These are phyloP conservation scores for Tachina lurida DNA, from an alignment of 2,888 invertebrate species.

Conservation along the genomic window DNA sequence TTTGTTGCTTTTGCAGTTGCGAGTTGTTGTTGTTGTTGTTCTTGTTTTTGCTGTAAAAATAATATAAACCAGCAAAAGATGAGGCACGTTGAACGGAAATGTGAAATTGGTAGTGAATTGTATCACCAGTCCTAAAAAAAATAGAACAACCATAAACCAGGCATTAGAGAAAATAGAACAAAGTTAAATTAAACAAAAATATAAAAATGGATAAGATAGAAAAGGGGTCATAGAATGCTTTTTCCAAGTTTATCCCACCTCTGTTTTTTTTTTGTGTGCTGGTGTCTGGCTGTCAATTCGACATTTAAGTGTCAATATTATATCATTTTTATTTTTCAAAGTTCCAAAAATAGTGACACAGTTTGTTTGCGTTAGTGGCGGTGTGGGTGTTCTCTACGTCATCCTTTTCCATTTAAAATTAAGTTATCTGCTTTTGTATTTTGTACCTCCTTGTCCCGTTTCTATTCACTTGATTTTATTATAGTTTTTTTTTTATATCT, in stretches of 20 bases:
- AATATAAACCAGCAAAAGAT: constrained; percentile 24
- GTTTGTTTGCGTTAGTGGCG: not conserved
- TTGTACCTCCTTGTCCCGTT: constrained; percentile 18
- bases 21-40: constrained; percentile 30
- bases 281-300: constrained; percentile 75
- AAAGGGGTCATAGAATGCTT: constrained; percentile 52
- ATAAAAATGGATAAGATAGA: constrained; percentile 2
- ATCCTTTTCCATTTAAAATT: constrained; percentile 47
- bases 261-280: not conserved
- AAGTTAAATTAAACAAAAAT: not conserved
- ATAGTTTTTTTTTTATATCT: constrained; percentile 66
- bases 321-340: constrained; percentile 12
- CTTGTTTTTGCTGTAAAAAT: constrained; percentile 32
- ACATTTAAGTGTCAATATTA: constrained; percentile 78
- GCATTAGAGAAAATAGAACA: constrained; percentile 9
- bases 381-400: not conserved
- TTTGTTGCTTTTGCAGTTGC: constrained; percentile 40
- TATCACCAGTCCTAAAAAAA: constrained; percentile 51
- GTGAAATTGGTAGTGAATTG: constrained; percentile 11
- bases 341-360: not conserved
- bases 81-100: constrained; percentile 48
- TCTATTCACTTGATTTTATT: constrained; percentile 55
- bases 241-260: not conserved
- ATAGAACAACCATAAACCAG: constrained; percentile 7
- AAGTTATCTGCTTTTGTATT: constrained; percentile 43